Conservation (phyloP, 2,888 invertebrate genomes). For the Helobdella robusta region DNA sequence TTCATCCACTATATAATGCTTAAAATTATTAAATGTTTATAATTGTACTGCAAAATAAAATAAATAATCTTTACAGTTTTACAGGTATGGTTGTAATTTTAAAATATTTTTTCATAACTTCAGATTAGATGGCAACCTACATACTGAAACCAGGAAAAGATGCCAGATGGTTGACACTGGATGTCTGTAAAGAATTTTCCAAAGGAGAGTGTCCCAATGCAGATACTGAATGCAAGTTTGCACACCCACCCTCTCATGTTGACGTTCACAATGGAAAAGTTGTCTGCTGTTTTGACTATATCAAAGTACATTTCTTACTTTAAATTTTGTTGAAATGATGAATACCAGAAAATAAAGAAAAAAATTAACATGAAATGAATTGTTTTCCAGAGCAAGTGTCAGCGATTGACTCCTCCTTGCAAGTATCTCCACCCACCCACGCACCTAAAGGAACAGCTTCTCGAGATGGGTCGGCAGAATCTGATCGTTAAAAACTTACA, state of each 20-base stretch:
- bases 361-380: too few species aligned
- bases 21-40: too few species aligned
- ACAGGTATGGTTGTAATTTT: too few species aligned
- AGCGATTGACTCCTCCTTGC: slow-evolving; percentile 25
- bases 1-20: too few species aligned
- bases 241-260: slow-evolving; percentile 28
- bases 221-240: slow-evolving; percentile 27
- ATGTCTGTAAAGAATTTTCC: slow-evolving; percentile 25
- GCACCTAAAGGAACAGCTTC: slow-evolving; percentile 25
- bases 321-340: too few species aligned
- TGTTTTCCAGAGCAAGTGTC: slow-evolving; percentile 24
- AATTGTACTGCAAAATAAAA: too few species aligned
- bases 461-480: slow-evolving; percentile 26
- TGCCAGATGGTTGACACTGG: slow-evolving; percentile 26
- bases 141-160: slow-evolving; percentile 26
- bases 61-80: too few species aligned
- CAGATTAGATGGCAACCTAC: slow-evolving; percentile 9
- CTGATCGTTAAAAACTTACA: slow-evolving; percentile 27
- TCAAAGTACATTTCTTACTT: too few species aligned
- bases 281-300: slow-evolving; percentile 26
- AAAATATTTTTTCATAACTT: too few species aligned
- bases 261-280: slow-evolving; percentile 27
- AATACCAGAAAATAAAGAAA: too few species aligned
- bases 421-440: slow-evolving; percentile 27
- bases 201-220: slow-evolving; percentile 19